These are phyloP conservation scores for Silurus asotus DNA, from an alignment of 2,113 vertebrate genomes.

Conservation along the genomic window DNA sequence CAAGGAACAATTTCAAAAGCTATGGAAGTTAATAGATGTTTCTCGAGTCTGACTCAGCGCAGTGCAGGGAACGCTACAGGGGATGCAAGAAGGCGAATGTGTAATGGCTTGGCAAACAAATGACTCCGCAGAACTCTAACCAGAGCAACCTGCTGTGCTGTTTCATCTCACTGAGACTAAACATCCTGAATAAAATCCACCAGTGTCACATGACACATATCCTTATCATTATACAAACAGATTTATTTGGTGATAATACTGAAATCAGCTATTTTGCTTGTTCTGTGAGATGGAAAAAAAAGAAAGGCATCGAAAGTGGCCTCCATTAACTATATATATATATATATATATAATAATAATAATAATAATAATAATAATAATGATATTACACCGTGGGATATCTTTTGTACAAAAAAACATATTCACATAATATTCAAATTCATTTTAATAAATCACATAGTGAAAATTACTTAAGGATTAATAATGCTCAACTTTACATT, in stretches of 20 bases:
- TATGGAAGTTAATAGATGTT: background rate
- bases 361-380: background rate
- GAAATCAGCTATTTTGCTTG: background rate
- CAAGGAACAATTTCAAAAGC: background rate
- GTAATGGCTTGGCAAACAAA: background rate
- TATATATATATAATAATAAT: no score
- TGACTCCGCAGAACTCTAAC: background rate
- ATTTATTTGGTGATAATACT: background rate
- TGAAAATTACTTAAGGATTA: background rate
- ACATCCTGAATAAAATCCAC: conserved; percentile 8
- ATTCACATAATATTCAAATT: background rate
- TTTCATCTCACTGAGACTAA: background rate
- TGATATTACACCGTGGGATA: background rate
- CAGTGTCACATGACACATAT: background rate
- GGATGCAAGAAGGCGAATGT: background rate
- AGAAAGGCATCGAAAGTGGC: background rate
- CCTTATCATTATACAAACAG: background rate
- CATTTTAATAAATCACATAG: background rate
- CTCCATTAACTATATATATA: background rate
- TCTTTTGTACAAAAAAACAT: background rate
- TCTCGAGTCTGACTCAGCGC: background rate
- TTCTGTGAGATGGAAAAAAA: background rate
- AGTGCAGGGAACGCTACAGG: background rate
- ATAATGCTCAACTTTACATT: background rate
- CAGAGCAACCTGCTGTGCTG: no score